phyloP scores from a whole-genome alignment of 2,113 vertebrate species.

The Eidolon helvum region DNA sequence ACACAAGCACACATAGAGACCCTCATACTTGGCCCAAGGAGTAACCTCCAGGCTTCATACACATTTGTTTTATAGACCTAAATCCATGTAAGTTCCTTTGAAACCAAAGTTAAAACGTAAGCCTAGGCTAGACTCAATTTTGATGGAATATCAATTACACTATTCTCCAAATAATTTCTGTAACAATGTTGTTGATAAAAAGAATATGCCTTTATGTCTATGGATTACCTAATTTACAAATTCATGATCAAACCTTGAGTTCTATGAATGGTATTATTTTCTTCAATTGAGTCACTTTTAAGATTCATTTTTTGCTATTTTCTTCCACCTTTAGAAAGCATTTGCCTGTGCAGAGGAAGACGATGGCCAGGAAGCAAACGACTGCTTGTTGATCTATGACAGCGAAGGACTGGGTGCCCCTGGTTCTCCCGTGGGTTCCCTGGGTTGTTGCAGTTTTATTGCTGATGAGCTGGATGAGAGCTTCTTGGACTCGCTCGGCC shows the following conservation, averaged over 20 bases:
- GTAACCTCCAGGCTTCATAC: neutral
- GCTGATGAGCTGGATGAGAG: constrained; percentile 84
- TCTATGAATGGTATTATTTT: neutral
- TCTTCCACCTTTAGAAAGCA: constrained; percentile 83
- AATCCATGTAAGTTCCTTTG: neutral
- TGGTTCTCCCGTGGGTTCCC: constrained; percentile 79
- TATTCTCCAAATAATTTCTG: neutral
- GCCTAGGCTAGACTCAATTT: neutral
- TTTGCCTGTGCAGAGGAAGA: constrained; percentile 65
- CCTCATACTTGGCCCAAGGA: neutral
- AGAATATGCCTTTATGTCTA: neutral
- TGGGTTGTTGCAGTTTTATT: constrained; percentile 87
- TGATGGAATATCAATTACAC: neutral
- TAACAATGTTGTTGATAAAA: neutral
- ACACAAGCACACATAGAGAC: neutral
- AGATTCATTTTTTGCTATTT: neutral
- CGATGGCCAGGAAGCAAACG: constrained; percentile 62
- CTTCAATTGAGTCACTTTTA: neutral
- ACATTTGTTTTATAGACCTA: neutral
- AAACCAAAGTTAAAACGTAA: neutral
- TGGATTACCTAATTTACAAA: neutral
- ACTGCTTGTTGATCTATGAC: constrained; percentile 81
- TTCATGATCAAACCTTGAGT: neutral
- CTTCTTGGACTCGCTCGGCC: constrained; percentile 88
- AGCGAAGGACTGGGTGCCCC: constrained; percentile 80